Conservation (phyloP, 2,113 vertebrate genomes). For the Stegastes partitus region DNA sequence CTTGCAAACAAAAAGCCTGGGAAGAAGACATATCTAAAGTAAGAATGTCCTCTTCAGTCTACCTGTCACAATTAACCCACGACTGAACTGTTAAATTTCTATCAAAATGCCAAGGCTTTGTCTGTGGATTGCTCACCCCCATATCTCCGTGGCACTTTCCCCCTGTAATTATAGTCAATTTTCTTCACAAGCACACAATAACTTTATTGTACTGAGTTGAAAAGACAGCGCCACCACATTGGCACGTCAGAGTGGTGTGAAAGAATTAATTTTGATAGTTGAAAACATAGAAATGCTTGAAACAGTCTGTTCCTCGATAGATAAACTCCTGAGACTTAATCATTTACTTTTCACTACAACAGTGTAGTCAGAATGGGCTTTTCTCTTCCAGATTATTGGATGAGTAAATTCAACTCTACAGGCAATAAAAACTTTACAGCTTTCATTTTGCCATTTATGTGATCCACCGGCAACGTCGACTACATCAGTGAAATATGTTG, state of each 20-base stretch:
- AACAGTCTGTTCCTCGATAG: not conserved
- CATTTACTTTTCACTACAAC: slow-evolving; percentile 23
- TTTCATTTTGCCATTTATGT: slow-evolving; percentile 56
- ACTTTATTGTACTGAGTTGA: slow-evolving; percentile 58
- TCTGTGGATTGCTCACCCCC: slow-evolving; percentile 50
- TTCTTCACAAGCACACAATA: slow-evolving; percentile 63
- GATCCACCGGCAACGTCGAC: slow-evolving; percentile 22
- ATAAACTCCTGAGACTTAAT: slow-evolving; percentile 15
- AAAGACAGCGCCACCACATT: slow-evolving; percentile 45
- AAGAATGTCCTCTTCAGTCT: slow-evolving; percentile 32
- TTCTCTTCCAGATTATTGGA: slow-evolving; percentile 45
- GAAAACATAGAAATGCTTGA: slow-evolving; percentile 29
- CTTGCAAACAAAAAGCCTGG: slow-evolving; percentile 34
- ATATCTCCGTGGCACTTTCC: slow-evolving; percentile 36
- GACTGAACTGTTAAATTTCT: slow-evolving; percentile 40
- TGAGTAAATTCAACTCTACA: slow-evolving; percentile 49
- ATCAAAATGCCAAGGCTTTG: slow-evolving; percentile 62
- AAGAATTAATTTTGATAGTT: slow-evolving; percentile 31
- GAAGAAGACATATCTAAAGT: slow-evolving; percentile 18
- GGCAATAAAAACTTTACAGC: slow-evolving; percentile 44
- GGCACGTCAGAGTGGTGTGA: slow-evolving; percentile 32
- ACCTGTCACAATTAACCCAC: slow-evolving; percentile 65
- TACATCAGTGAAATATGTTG: slow-evolving; percentile 30
- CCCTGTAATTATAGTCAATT: slow-evolving; percentile 66
- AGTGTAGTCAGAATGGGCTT: slow-evolving; percentile 11